Base-by-base conservation (phyloP, 2,797 vertebrate species). In the Sebastes taczanowskii region DNA sequence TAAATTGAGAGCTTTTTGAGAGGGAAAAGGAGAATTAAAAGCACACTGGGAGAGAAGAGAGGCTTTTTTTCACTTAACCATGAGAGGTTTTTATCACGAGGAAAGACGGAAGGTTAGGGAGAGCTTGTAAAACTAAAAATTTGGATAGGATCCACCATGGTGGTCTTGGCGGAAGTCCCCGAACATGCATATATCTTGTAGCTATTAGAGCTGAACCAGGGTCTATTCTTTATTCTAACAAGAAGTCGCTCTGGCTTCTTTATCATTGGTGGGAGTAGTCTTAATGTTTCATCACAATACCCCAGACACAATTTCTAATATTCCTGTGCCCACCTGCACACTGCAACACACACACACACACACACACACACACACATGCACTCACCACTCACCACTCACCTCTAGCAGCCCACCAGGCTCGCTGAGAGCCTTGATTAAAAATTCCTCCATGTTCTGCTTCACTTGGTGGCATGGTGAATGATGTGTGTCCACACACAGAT, bases 371-470 rank as follows among this genome's bases (percentile, higher is more conserved):
- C 63, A 83, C 65, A 69, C 69, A 70, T 14, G 13, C 38, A 62
- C 74, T 63, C 46, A 42, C 71, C 22, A 64, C 62, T 5, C 63
- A 49, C 35, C n/a, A 64, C 62, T 5, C 63, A 49, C 35, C n/a
- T 30, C 59, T 11, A 35, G 20, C 66, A 81, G 81, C 71, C 84
- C 88, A 83, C 86, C 75, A 77, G 81, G 71, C 90, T 91, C n/a
- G 38, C 90, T 88, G 92, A 88, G 91, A 92, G 81, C 84, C 83
- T 94, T 95, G 93, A 95, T 95, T 95, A 94, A 95, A 94, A 95
- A 95, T 78, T 90, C 90, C 80, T 83, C 83, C 84, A 71, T 90
- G 91, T 93, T 93, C 91, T 86, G 90, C 94, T 92, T 89, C 84
- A 88, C 68, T 84, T 83, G 83, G 73, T 87, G 84, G 82, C 77